phyloP scores from a whole-genome alignment of 1,140 invertebrate genomes.

The Panagrolaimus sp. region DNA sequence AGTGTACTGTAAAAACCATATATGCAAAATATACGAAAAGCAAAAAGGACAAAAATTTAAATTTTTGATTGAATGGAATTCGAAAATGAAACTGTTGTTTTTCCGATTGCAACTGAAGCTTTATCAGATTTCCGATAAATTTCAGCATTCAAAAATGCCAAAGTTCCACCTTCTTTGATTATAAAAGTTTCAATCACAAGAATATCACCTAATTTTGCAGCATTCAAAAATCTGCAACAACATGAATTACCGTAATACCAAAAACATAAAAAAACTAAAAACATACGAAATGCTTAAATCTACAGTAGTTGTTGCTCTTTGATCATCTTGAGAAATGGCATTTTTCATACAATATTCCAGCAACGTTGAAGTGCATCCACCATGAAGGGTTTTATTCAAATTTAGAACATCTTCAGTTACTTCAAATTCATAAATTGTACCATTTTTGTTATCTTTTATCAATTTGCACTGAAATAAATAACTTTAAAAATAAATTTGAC shows the following conservation, averaged over 20 bases:
- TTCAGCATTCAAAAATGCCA: slow-evolving; percentile 67
- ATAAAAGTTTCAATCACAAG: slow-evolving; percentile 73
- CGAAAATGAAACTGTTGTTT: slow-evolving; percentile 35
- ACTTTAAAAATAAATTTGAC: background rate
- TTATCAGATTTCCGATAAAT: slow-evolving; percentile 31
- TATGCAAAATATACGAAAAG: no score
- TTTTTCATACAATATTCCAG: slow-evolving; percentile 38
- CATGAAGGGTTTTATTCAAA: slow-evolving; percentile 24
- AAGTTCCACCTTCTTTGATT: slow-evolving; percentile 70
- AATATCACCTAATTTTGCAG: slow-evolving; percentile 70
- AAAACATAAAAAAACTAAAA: background rate
- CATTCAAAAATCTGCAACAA: slow-evolving; percentile 66
- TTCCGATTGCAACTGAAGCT: slow-evolving; percentile 27
- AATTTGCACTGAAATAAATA: background rate
- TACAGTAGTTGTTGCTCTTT: slow-evolving; percentile 26
- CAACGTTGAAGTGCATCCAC: slow-evolving; percentile 37
- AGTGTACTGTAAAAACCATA: no score
- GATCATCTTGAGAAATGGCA: slow-evolving; percentile 18
- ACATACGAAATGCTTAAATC: slow-evolving; percentile 36
- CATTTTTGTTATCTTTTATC: background rate
- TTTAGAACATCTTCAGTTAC: slow-evolving; percentile 30
- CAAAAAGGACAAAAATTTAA: no score
- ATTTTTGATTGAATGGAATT: no score
- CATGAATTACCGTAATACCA: background rate
- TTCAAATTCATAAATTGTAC: slow-evolving; percentile 29